Base-by-base conservation (phyloP, 2,113 vertebrate species). In the Cyanistes caeruleus region DNA sequence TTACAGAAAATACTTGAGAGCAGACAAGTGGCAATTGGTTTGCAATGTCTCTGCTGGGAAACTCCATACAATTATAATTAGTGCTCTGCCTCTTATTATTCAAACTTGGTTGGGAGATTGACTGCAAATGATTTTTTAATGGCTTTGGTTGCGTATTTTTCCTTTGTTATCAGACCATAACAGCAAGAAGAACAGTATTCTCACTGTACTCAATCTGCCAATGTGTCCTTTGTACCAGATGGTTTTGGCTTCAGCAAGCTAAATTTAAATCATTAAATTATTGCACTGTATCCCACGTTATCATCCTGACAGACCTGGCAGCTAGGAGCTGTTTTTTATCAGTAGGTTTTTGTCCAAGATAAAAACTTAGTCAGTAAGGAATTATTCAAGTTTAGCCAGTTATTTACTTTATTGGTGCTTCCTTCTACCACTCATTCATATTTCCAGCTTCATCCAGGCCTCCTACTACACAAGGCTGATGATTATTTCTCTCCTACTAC, bases 101-200 rank as follows among this genome's bases (percentile, higher is more conserved):
- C 68, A 77, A 91, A 85, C 87, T 95, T 96, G 75, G 58, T 96
- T 87, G 60, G 35, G 70, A 80, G 76, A 90, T 93, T 75, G 89
- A 96, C 68, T 95, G 79, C 92, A 96, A 90, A 82, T 81, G 87
- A 85, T 95, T 84, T 95, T 96, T 95, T 96, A 96, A 97, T 94
- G 76, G 81, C 70, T 95, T 85, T 96, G 81, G 81, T 83, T 95
- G 91, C 37, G 31, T 94, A 92, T 96, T 97, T 95, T 96, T 95
- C 76, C 94, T 96, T 96, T 97, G 96, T 97, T 97, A 96, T 97
- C 94, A 90, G 94, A 81, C 90, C 87, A 75, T 97, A 97, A 90
- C 95, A 94, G 91, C 79, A 87, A 84, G 84, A 95, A 83, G 84
- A 96, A 87, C 70, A 94, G 85, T 85, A 94, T 72, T 95, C 74